These are phyloP conservation scores for Triplophysa rosa DNA, from an alignment of 2,113 vertebrate species.

Conservation along the genomic window DNA sequence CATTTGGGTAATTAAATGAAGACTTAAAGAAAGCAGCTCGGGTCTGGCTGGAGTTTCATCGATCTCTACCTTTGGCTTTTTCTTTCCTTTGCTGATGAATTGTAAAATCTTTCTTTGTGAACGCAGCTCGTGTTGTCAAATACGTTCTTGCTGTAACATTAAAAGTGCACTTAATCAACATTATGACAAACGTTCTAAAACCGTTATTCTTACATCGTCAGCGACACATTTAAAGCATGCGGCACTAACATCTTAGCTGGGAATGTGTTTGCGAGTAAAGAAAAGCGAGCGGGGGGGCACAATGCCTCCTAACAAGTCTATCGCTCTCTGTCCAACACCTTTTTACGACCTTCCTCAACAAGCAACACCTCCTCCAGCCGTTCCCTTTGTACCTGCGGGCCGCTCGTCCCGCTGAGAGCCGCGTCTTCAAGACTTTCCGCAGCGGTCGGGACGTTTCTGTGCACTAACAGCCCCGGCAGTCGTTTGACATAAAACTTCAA, in stretches of 20 bases:
- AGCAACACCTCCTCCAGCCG: conserved; percentile 24
- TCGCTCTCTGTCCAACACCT: conserved; percentile 37
- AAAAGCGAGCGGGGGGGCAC: conserved; percentile 25
- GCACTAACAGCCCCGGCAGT: conserved; percentile 40
- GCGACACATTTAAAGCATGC: too few species aligned
- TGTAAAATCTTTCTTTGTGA: not conserved
- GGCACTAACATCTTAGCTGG: not conserved
- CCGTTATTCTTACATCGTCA: too few species aligned
- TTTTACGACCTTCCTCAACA: conserved; percentile 47
- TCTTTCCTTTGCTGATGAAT: not conserved
- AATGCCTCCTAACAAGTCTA: conserved; percentile 51
- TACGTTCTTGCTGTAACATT: too few species aligned
- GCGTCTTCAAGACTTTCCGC: not conserved
- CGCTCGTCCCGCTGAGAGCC: conserved; percentile 6
- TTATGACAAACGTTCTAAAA: too few species aligned
- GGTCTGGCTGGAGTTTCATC: too few species aligned
- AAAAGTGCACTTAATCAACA: too few species aligned
- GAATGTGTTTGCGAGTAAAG: not conserved
- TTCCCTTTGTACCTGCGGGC: conserved; percentile 43
- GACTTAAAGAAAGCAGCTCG: too few species aligned
- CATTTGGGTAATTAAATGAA: too few species aligned
- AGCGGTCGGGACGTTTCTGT: conserved; percentile 33
- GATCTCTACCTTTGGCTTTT: too few species aligned
- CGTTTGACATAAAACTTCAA: conserved; percentile 56
- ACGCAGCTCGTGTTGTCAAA: too few species aligned